Conservation (phyloP, 1,140 invertebrate genomes). For the Drosophila tani region DNA sequence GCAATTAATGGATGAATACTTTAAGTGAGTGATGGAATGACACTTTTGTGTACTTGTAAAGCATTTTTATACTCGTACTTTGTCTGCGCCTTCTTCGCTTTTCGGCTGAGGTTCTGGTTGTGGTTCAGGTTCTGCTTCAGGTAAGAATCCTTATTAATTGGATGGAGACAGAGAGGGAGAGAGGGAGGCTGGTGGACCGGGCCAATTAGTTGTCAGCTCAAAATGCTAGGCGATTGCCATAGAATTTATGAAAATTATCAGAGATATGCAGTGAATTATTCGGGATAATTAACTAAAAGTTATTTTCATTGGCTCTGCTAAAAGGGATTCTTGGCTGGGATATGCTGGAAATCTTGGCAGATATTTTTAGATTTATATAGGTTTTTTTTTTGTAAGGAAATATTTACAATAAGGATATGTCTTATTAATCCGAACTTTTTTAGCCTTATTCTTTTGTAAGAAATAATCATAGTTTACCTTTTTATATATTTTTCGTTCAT, state of each 20-base stretch:
- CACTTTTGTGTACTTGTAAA: conserved; percentile 84
- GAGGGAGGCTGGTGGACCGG: not conserved
- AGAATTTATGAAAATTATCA: conserved; percentile 79
- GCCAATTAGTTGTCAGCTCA: conserved; percentile 71
- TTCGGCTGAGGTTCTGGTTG: not conserved
- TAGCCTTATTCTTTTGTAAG: too few species aligned
- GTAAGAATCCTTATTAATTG: conserved; percentile 71
- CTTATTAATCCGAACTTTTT: not conserved
- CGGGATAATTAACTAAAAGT: conserved; percentile 56
- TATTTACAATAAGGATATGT: not conserved
- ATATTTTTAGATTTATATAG: not conserved
- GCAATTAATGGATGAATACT: conserved; percentile 85
- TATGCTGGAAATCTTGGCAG: not conserved
- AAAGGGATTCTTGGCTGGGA: conserved; percentile 1
- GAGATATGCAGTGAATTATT: conserved; percentile 62
- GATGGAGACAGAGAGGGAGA: not conserved
- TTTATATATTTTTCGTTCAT: too few species aligned
- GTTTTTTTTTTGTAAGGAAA: not conserved
- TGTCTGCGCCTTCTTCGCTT: conserved; percentile 18
- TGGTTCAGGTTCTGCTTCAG: conserved; percentile 5
- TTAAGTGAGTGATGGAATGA: conserved; percentile 85
- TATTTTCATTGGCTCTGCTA: conserved; percentile 36
- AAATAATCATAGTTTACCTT: too few species aligned
- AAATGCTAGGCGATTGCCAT: conserved; percentile 45
- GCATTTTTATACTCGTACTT: conserved; percentile 76